phyloP scores from a whole-genome alignment of 2,113 vertebrate genomes.

The Zosterops pallidus region DNA sequence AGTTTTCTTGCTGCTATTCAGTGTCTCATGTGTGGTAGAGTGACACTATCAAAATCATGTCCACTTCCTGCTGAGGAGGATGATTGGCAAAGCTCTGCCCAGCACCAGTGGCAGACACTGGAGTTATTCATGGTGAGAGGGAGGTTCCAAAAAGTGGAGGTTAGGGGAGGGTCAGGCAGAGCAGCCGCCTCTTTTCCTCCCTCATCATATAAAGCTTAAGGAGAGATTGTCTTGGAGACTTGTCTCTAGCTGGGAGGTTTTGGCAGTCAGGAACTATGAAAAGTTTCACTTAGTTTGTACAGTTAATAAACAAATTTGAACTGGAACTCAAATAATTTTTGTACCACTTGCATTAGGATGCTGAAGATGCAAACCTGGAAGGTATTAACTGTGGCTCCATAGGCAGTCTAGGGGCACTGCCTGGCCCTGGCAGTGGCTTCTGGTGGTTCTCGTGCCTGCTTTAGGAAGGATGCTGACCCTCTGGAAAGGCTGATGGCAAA shows the following conservation, averaged over 20 bases:
- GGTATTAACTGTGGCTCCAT: neutral
- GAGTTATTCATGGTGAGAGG: constrained; percentile 39
- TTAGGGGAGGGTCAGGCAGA: constrained; percentile 33
- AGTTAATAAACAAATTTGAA: neutral
- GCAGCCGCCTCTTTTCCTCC: constrained; percentile 11
- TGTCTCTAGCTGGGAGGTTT: neutral
- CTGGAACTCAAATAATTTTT: neutral
- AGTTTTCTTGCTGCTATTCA: constrained; percentile 68
- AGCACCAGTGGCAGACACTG: constrained; percentile 50
- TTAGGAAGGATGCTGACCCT: neutral
- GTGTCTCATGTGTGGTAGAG: constrained; percentile 45
- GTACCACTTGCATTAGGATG: neutral
- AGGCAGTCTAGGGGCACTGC: neutral
- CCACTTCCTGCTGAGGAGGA: constrained; percentile 59
- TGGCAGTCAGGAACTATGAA: neutral
- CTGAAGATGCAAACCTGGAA: neutral
- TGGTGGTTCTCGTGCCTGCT: accelerated
- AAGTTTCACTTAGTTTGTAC: neutral
- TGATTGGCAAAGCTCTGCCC: constrained; percentile 61
- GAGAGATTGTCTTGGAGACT: neutral
- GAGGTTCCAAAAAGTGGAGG: constrained; percentile 49
- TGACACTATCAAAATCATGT: constrained; percentile 70
- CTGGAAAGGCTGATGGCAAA: neutral
- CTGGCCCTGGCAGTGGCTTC: neutral
- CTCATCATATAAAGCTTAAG: neutral